Base-by-base conservation (phyloP, 2,797 vertebrate species). In the Cossypha polioptera region DNA sequence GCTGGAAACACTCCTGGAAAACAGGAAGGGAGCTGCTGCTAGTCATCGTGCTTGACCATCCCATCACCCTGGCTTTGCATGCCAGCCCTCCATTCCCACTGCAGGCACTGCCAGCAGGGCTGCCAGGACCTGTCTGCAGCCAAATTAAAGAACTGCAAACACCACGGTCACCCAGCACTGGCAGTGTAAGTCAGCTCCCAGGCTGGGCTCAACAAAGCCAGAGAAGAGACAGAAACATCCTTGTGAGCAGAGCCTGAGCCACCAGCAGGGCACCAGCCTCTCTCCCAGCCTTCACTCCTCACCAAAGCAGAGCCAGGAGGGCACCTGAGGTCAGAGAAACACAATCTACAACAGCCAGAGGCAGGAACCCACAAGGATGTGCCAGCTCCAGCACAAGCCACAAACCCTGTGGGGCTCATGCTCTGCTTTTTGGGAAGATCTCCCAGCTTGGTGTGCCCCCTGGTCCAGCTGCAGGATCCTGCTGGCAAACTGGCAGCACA, bases 41-140 rank as follows among this genome's bases (percentile, higher is more conserved):
- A 5, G 20, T 13, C 15, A 6, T 71, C 16, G 1, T 4, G 5
- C 29, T 69, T 28, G 48, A 22, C 83, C 16, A 1, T 67, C 22
- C 57, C 5, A 1, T 6, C 1, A 24, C 17, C 38, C 71, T 15
- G 36, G 42, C 63, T 76, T 28, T 43, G 51, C 50, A 24, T 0
- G 2, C n/a, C n/a, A 36, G 40, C 21, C 13, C 33, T 72, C 42
- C 4, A 0, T 35, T 57, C 73, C 72, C 1, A 1, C 17, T 1
- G 1, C 33, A 21, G n/a, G 53, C 57, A 1, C 48, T 54, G 66
- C 47, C 6, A 3, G 25, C 35, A 63, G 58, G 54, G 67, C 54
- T 68, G 51, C 74, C 6, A 2, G 36, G 57, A 11, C 12, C 33
- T 24, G 10, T 9, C 35, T 53, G 57, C 36, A 38, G 31, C 20